Conservation (phyloP, 2,113 vertebrate species). For the Thomomys bottae region DNA sequence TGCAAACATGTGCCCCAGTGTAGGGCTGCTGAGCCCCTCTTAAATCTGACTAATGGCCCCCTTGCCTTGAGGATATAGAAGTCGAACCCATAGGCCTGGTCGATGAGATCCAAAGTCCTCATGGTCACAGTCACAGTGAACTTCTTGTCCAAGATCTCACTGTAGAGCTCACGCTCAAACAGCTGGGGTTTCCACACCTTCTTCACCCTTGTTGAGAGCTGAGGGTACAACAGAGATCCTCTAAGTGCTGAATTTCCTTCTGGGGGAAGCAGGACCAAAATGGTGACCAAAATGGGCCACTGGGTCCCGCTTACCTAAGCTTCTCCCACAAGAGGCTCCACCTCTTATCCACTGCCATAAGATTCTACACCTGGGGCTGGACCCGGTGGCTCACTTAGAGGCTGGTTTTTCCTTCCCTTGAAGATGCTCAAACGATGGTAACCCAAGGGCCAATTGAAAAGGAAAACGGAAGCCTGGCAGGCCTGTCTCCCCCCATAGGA, state of each 20-base stretch:
- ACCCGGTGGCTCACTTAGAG: not conserved
- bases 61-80: constrained; percentile 95
- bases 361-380: not conserved
- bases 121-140: constrained; percentile 91
- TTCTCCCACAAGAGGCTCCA: not conserved
- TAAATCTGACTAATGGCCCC: not conserved
- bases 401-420: not conserved
- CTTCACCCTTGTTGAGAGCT: constrained; percentile 90
- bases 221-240: not conserved
- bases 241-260: not conserved
- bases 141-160: constrained; percentile 94
- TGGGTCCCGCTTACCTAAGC: not conserved
- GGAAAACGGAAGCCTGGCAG: not conserved
- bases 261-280: not conserved
- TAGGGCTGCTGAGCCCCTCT: not conserved
- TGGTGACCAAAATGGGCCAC: not conserved
- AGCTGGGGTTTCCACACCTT: constrained; percentile 96
- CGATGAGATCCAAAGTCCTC: constrained; percentile 93
- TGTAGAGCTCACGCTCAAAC: constrained; percentile 92
- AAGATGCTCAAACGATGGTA: not conserved
- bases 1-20: rapidly evolving
- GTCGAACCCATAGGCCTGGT: constrained; percentile 93
- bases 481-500: not conserved
- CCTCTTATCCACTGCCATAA: not conserved
- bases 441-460: not conserved